Evolutionary conservation across 1,140 invertebrate species (phyloP).

Genomic region (Cecropterus lyciades): DNA sequence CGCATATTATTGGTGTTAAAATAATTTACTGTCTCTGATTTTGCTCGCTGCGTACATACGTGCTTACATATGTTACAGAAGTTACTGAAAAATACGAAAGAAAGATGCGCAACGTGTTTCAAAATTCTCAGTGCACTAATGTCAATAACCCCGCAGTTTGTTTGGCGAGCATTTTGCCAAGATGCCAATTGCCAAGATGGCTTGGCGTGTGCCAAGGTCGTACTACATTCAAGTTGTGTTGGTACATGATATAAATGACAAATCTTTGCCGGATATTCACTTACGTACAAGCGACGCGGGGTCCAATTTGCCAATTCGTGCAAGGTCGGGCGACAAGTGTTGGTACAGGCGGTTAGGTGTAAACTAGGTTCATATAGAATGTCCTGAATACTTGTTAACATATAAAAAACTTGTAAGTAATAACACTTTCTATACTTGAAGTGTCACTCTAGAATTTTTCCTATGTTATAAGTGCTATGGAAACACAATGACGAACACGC

Average conservation of each 20-base stretch:
- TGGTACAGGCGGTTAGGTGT: not conserved
- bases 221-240: not conserved
- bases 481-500: too few relatives aligned
- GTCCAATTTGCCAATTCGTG: slow-evolving; percentile 27
- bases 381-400: not conserved
- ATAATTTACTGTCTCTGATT: too few relatives aligned
- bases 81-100: too few relatives aligned
- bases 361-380: not conserved
- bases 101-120: not conserved
- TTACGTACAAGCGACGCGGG: slow-evolving; percentile 18
- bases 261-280: slow-evolving; percentile 27
- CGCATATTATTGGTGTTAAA: too few relatives aligned
- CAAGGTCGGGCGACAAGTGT: slow-evolving; percentile 3
- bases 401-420: too few relatives aligned
- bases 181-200: not conserved
- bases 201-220: slow-evolving; percentile 1
- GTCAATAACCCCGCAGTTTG: slow-evolving; percentile 1
- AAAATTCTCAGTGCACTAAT: not conserved
- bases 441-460: too few relatives aligned
- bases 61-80: too few relatives aligned
- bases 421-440: too few relatives aligned
- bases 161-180: not conserved
- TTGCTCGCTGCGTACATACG: too few relatives aligned
- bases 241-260: not conserved
- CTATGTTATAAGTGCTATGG: too few relatives aligned